Conservation (phyloP, 2,888 invertebrate species). For the Oligia strigilis region DNA sequence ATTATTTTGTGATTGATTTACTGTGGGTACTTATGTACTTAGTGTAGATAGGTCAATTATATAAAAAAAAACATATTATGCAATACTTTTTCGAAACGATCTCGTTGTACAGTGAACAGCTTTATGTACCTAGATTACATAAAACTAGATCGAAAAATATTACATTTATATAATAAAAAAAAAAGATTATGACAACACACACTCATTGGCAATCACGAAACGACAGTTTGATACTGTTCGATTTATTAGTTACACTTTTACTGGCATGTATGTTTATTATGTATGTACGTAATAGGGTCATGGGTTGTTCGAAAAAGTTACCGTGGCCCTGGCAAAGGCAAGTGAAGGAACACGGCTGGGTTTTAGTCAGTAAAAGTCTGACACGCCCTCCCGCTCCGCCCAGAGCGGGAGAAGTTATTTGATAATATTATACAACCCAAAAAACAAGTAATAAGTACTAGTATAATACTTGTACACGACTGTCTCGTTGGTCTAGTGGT, state of each 20-base stretch:
- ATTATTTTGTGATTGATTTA: conserved; percentile 10
- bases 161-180: too few relatives aligned
- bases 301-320: too few relatives aligned
- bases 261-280: conserved; percentile 3
- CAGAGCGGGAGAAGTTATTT: too few relatives aligned
- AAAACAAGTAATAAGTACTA: too few relatives aligned
- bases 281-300: not conserved
- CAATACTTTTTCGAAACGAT: not conserved
- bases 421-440: too few relatives aligned
- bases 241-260: conserved; percentile 20
- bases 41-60: conserved; percentile 23
- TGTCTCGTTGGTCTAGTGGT: not conserved
- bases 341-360: too few relatives aligned
- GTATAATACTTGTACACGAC: not conserved
- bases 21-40: conserved; percentile 6
- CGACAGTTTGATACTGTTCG: not conserved
- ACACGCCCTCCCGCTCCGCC: too few relatives aligned
- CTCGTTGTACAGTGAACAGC: not conserved
- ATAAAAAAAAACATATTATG: not conserved
- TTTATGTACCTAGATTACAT: conserved; percentile 15
- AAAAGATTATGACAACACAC: conserved; percentile 30
- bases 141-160: conserved; percentile 11
- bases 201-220: conserved; percentile 5
- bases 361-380: too few relatives aligned
- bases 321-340: too few relatives aligned